Percentiles rank a stretch among this genome's conserved stretches.
These are phyloP conservation scores for Metacarcinus magister DNA, from an alignment of 2,888 invertebrate genomes.

Conservation along the genomic window DNA sequence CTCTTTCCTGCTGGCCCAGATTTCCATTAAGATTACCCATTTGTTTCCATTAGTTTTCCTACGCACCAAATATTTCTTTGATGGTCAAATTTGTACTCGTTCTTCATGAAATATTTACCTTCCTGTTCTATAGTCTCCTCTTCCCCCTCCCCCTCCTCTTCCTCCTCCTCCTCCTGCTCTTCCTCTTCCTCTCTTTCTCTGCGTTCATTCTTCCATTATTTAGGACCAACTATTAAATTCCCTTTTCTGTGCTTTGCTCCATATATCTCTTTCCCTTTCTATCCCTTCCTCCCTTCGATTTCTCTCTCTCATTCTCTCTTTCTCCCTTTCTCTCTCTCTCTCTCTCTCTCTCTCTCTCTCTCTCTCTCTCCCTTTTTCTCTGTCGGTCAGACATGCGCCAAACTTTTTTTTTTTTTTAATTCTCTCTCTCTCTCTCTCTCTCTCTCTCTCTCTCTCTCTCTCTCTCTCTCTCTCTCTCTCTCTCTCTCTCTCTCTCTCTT, in stretches of 20 bases:
- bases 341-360: not conserved
- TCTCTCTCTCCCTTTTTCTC: constrained; percentile 36
- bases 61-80: not conserved
- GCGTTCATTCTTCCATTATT: not conserved
- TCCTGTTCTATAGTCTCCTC: not conserved
- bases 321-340: not conserved
- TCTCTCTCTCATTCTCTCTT: not conserved
- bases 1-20: not conserved
- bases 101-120: not conserved
- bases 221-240: not conserved
- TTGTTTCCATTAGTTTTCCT: not conserved
- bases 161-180: not conserved
- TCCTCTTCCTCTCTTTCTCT: not conserved
- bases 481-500: not conserved
- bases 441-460: not conserved
- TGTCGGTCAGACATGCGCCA: not conserved
- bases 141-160: not conserved
- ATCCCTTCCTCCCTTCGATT: not conserved
- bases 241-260: not conserved
- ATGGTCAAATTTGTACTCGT: not conserved
- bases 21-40: not conserved
- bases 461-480: constrained; percentile 11
- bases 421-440: not conserved
- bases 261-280: not conserved
- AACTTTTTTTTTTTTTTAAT: not conserved